These are phyloP conservation scores for Scaptomyza pallida DNA, from an alignment of 1,140 invertebrate species.

Conservation along the genomic window DNA sequence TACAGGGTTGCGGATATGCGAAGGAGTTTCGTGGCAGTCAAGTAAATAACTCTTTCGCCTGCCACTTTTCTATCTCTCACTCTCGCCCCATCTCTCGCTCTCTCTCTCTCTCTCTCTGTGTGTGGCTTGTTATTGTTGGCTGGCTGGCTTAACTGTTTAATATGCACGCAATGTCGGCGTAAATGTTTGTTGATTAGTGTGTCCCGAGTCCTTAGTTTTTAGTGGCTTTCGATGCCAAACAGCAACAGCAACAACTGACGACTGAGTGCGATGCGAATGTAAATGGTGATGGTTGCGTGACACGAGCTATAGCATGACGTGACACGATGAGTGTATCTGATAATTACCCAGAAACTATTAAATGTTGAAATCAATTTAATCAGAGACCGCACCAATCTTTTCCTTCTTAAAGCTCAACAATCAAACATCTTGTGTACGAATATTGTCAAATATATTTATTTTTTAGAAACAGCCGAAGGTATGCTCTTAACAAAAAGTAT, in stretches of 20 bases:
- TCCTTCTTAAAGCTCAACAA: no score
- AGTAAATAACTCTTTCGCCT: slow-evolving; percentile 78
- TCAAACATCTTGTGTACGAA: no score
- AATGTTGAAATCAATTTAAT: no score
- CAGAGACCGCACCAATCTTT: no score
- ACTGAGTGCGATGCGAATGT: background rate
- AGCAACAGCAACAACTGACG: background rate
- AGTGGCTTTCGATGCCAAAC: slow-evolving; percentile 67
- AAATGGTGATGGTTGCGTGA: background rate
- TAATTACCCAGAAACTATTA: no score
- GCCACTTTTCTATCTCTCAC: slow-evolving; percentile 14
- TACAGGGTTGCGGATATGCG: slow-evolving; percentile 19
- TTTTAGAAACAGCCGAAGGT: no score
- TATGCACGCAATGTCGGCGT: slow-evolving; percentile 82
- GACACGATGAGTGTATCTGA: no score
- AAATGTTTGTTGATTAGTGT: slow-evolving; percentile 83
- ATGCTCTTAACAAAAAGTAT: no score
- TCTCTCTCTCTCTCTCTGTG: slow-evolving; percentile 1
- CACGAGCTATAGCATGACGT: background rate
- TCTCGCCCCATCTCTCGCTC: slow-evolving; percentile 1
- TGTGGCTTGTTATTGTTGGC: slow-evolving; percentile 13
- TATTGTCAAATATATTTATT: no score
- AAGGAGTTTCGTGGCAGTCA: slow-evolving; percentile 52
- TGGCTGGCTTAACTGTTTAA: slow-evolving; percentile 60
- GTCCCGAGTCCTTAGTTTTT: slow-evolving; percentile 78